Conservation (phyloP, 37 sponge, comb jelly and placozoan genomes). For the Ianthella basta region DNA sequence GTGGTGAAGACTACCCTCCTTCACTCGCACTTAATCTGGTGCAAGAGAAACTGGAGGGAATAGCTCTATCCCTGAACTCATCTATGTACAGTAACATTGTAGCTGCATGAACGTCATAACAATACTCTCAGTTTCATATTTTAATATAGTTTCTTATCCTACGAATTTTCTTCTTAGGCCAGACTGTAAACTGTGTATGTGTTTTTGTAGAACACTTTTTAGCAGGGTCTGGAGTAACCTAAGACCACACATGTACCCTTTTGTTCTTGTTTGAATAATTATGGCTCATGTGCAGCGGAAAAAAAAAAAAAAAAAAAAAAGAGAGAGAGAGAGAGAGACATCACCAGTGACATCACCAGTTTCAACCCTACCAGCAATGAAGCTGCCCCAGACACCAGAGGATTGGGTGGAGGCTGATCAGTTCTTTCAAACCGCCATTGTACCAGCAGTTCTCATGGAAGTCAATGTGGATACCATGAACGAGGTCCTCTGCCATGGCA, state of each 20-base stretch:
- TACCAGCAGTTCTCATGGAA: too few relatives aligned
- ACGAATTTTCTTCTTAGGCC: not conserved
- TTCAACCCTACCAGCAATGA: not conserved
- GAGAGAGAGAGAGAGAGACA: conserved; percentile 11
- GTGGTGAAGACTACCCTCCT: not conserved
- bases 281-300: conserved; percentile 2
- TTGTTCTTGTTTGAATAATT: not conserved
- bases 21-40: conserved; percentile 10
- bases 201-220: conserved; percentile 28
- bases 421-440: too few relatives aligned
- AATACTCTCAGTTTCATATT: too few relatives aligned
- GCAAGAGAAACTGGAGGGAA: conserved; percentile 4
- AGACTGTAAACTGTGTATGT: conserved; percentile 14
- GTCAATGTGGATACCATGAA: too few relatives aligned
- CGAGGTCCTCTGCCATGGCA: too few relatives aligned
- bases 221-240: conserved; percentile 22
- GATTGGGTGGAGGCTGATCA: too few relatives aligned
- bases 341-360: not conserved
- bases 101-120: too few relatives aligned
- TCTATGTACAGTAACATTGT: too few relatives aligned
- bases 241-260: conserved; percentile 16
- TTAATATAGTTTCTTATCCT: not conserved
- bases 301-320: conserved; percentile 5
- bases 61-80: not conserved
- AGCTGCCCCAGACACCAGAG: too few relatives aligned